Conservation (phyloP, 1,140 invertebrate genomes). For the Agrilus planipennis region DNA sequence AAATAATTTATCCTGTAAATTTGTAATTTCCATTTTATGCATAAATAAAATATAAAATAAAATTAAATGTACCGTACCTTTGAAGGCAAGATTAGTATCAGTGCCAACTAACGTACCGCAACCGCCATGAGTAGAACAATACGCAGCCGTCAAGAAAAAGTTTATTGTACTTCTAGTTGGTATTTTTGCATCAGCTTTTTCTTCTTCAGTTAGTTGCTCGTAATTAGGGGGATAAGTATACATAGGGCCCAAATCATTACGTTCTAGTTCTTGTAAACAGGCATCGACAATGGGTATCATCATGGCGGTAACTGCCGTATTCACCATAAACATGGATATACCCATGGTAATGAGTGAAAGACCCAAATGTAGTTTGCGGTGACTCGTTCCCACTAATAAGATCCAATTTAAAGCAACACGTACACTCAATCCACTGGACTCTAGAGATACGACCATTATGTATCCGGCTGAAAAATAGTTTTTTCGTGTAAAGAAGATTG, state of each 20-base stretch:
- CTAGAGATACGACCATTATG: too few relatives aligned
- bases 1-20: too few relatives aligned
- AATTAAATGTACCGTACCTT: too few relatives aligned
- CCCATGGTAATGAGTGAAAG: constrained; percentile 62
- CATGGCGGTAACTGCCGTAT: constrained; percentile 68
- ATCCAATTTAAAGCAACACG: background rate
- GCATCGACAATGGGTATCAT: constrained; percentile 70
- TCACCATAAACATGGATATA: constrained; percentile 72
- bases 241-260: constrained; percentile 5
- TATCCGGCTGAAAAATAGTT: too few relatives aligned
- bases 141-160: constrained; percentile 61
- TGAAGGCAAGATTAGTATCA: too few relatives aligned
- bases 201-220: constrained; percentile 19
- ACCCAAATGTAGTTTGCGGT: constrained; percentile 54
- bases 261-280: constrained; percentile 51
- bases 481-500: too few relatives aligned
- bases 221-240: background rate
- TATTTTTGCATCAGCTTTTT: constrained; percentile 28
- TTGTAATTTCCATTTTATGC: too few relatives aligned
- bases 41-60: too few relatives aligned
- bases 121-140: constrained; percentile 64
- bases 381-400: constrained; percentile 38
- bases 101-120: too few relatives aligned
- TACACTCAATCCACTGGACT: background rate
- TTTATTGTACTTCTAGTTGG: constrained; percentile 49